phyloP scores from a whole-genome alignment of 2,113 vertebrate genomes.

The Ginglymostoma cirratum region DNA sequence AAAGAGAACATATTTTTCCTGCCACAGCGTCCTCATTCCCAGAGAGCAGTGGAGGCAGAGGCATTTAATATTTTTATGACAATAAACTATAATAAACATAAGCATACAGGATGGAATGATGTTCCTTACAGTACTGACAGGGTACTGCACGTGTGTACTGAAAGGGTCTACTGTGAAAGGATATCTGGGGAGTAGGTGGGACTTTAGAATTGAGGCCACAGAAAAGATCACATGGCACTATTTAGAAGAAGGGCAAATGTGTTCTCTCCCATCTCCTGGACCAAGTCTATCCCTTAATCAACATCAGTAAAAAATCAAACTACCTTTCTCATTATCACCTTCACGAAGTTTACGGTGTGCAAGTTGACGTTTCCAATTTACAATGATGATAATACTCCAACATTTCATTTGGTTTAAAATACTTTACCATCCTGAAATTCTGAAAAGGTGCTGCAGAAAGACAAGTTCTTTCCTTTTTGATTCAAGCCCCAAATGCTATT shows the following conservation, averaged over 20 bases:
- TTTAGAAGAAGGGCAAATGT: neutral
- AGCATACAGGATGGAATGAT: too few species aligned
- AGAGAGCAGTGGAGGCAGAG: too few species aligned
- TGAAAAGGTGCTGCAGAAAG: neutral
- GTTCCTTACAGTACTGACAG: neutral
- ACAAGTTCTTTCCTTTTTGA: neutral
- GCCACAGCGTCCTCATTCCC: too few species aligned
- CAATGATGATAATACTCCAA: neutral
- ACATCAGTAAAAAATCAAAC: neutral
- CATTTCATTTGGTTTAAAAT: neutral
- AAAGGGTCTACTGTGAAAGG: too few species aligned
- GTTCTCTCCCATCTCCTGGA: neutral
- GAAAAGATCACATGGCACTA: neutral
- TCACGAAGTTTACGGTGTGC: neutral
- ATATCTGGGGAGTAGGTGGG: too few species aligned
- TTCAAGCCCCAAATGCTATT: neutral
- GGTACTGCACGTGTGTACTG: too few species aligned
- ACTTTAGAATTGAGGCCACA: too few species aligned
- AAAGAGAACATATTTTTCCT: too few species aligned
- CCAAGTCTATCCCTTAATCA: neutral
- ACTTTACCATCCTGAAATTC: neutral
- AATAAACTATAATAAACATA: too few species aligned
- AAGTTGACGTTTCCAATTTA: neutral
- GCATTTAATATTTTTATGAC: too few species aligned
- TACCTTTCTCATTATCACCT: neutral